Conservation (phyloP, 2,113 vertebrate genomes). For the Bungarus multicinctus region DNA sequence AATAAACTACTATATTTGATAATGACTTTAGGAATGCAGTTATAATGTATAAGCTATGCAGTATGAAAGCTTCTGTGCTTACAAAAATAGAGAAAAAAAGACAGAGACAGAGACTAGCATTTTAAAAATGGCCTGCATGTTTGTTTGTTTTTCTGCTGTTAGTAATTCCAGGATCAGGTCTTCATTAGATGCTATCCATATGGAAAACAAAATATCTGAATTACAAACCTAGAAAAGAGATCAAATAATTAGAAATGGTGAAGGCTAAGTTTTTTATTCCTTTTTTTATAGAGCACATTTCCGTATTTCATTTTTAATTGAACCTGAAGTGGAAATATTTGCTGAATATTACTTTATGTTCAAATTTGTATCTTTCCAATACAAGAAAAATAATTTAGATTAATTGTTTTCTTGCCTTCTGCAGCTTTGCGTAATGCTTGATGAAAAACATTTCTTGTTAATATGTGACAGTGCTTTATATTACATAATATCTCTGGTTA, state of each 20-base stretch:
- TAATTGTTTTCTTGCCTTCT: conserved; percentile 44
- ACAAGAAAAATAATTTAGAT: conserved; percentile 31
- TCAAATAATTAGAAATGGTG: neutral
- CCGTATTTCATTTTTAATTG: neutral
- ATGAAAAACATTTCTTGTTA: conserved; percentile 67
- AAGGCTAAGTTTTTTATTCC: neutral
- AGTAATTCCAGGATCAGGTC: too few relatives aligned
- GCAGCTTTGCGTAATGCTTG: conserved; percentile 29
- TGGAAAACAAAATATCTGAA: neutral
- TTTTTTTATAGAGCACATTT: neutral
- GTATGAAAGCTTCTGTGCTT: neutral
- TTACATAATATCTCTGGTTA: conserved; percentile 62
- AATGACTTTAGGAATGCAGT: neutral
- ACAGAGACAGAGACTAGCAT: neutral
- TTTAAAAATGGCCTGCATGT: neutral
- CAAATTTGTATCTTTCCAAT: conserved; percentile 30
- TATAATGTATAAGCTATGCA: neutral
- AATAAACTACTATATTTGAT: neutral
- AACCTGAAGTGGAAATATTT: conserved; percentile 31
- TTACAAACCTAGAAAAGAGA: neutral
- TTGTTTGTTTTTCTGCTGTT: neutral
- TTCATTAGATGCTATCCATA: neutral
- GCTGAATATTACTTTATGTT: conserved; percentile 32
- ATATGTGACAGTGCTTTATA: conserved; percentile 66
- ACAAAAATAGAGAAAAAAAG: too few relatives aligned